Percentiles rank a stretch among this genome's conserved stretches.
phyloP scores from a whole-genome alignment of 2,888 invertebrate genomes.

The Polydrusus cervinus region DNA sequence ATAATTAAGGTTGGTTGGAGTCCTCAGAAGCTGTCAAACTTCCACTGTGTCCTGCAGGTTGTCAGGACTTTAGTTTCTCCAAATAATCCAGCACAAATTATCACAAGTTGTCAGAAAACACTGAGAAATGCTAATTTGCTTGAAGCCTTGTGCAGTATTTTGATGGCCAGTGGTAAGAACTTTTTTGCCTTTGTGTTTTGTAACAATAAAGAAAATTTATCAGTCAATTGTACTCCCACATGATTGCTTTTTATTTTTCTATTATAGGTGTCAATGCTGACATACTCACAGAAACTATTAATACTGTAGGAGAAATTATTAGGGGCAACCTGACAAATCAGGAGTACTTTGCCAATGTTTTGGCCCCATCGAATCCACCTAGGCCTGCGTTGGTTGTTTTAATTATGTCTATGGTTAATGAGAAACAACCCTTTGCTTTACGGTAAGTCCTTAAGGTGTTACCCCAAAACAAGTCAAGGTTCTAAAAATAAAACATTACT shows the following conservation, averaged over 20 bases:
- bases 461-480: no score
- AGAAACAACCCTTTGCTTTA: constrained; percentile 92
- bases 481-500: no score
- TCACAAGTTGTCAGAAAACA: constrained; percentile 88
- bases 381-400: constrained; percentile 95
- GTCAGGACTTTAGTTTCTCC: constrained; percentile 95
- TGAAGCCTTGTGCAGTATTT: constrained; percentile 87
- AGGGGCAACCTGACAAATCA: constrained; percentile 93
- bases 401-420: constrained; percentile 98
- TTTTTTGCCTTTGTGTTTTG: constrained; percentile 9
- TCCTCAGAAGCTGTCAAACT: constrained; percentile 94
- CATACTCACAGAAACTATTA: constrained; percentile 96
- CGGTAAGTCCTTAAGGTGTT: constrained; percentile 27
- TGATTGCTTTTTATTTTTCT: neutral
- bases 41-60: constrained; percentile 93
- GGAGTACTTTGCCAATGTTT: constrained; percentile 90
- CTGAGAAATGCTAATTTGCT: constrained; percentile 90
- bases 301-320: constrained; percentile 93
- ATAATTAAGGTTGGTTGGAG: constrained; percentile 81
- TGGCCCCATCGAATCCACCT: constrained; percentile 95
- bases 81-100: constrained; percentile 89
- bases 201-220: neutral
- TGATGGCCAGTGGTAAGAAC: constrained; percentile 89
- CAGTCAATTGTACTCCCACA: no score
- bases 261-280: constrained; percentile 86